These are phyloP conservation scores for Empidonax traillii DNA, from an alignment of 2,113 vertebrate species.

Conservation along the genomic window DNA sequence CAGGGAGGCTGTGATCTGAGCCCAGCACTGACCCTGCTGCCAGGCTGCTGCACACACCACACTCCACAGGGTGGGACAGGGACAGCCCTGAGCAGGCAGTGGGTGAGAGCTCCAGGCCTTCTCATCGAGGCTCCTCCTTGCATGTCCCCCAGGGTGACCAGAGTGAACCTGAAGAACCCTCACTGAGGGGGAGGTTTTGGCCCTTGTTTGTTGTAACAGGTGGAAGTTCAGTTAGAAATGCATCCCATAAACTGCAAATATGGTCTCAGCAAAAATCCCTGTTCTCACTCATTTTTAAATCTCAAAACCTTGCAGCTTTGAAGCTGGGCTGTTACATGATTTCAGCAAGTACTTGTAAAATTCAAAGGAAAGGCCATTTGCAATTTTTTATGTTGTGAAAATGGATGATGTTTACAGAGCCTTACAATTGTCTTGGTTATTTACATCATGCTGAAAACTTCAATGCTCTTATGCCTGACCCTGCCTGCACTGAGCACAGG, in stretches of 20 bases:
- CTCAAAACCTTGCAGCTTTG: neutral
- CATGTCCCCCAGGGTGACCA: accelerated
- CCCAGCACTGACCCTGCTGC: neutral
- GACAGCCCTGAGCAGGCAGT: accelerated
- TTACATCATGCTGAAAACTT: neutral
- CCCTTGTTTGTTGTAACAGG: neutral
- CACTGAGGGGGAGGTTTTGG: neutral
- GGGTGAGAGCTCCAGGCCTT: neutral
- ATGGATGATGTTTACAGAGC: neutral
- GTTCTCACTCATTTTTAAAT: neutral
- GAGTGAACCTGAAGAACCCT: neutral
- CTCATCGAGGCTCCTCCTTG: neutral
- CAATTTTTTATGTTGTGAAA: neutral
- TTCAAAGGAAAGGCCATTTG: neutral
- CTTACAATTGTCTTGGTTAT: neutral
- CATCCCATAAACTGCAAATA: neutral
- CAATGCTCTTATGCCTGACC: neutral
- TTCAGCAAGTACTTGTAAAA: neutral
- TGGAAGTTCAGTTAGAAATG: neutral
- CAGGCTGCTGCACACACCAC: neutral
- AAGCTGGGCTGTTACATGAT: neutral
- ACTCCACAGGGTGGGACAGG: accelerated
- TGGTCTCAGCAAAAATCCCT: accelerated
- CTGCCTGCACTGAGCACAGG: neutral
- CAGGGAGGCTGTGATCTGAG: neutral